Evolutionary conservation across 2,797 vertebrate genomes (phyloP).

Genomic region (Urosaurus nigricauda): DNA sequence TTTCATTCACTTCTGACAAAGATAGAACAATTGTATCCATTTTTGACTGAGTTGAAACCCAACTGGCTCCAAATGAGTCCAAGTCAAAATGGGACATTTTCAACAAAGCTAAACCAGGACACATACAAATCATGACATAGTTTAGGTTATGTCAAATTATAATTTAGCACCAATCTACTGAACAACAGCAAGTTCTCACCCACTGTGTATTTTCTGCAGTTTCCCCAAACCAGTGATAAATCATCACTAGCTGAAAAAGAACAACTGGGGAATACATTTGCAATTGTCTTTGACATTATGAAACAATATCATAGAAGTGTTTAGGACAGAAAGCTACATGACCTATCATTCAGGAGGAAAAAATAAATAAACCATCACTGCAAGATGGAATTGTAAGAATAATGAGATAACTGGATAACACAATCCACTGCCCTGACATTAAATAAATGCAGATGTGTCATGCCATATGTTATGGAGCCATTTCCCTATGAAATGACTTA

Average conservation of each 20-base stretch:
- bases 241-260: conserved; percentile 54
- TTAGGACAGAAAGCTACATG: conserved; percentile 16
- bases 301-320: conserved; percentile 38
- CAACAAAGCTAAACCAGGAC: background rate
- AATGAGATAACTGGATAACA: conserved; percentile 29
- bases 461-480: background rate
- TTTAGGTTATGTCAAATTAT: conserved; percentile 10
- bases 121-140: background rate
- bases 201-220: conserved; percentile 22
- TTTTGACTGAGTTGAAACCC: no score
- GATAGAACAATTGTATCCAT: no score
- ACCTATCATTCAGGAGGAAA: conserved; percentile 13
- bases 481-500: conserved; percentile 39
- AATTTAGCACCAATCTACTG: conserved; percentile 20
- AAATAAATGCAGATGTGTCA: conserved; percentile 11
- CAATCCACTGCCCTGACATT: background rate
- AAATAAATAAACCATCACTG: conserved; percentile 42
- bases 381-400: conserved; percentile 33
- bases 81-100: background rate
- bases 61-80: no score
- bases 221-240: conserved; percentile 34
- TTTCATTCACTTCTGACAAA: no score
- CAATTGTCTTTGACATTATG: conserved; percentile 51
- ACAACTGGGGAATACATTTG: conserved; percentile 55
- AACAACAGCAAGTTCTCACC: conserved; percentile 20